Conservation (phyloP, 2,113 vertebrate genomes). For the Etheostoma spectabile region DNA sequence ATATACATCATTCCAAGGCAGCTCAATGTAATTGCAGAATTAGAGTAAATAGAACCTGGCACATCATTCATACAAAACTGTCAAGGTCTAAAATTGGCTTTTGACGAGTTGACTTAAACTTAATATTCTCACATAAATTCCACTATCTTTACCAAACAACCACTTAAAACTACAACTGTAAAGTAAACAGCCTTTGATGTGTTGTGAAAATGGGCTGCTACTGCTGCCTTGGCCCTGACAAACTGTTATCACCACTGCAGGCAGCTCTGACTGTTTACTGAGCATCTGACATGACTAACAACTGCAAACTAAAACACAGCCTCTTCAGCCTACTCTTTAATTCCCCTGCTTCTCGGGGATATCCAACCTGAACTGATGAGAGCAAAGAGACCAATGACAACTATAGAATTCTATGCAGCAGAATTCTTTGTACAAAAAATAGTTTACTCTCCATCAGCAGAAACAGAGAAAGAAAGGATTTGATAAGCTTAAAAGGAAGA, state of each 20-base stretch:
- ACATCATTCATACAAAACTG: neutral
- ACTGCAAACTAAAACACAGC: conserved; percentile 39
- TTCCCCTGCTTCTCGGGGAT: neutral
- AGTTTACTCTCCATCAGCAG: neutral
- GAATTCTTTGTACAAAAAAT: neutral
- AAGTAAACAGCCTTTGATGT: conserved; percentile 12
- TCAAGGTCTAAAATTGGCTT: neutral
- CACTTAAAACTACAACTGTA: neutral
- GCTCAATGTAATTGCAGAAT: neutral
- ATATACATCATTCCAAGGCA: too few relatives aligned
- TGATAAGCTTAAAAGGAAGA: neutral
- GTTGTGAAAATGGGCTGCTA: conserved; percentile 18
- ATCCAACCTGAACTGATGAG: conserved; percentile 36
- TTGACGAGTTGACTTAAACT: neutral
- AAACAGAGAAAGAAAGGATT: neutral
- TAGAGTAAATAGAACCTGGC: neutral
- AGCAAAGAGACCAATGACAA: conserved; percentile 30
- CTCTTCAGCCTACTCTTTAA: conserved; percentile 22
- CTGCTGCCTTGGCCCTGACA: conserved; percentile 8
- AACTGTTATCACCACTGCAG: conserved; percentile 31
- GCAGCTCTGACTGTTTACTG: conserved; percentile 33
- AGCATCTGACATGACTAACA: conserved; percentile 52
- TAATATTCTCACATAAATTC: neutral
- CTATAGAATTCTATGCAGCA: neutral
- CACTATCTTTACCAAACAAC: neutral